A percentile compares a stretch with the other conserved stretches of the same genome.
Evolutionary conservation across 2,888 invertebrate genomes (phyloP).

Genomic region (Cordilura impudica): DNA sequence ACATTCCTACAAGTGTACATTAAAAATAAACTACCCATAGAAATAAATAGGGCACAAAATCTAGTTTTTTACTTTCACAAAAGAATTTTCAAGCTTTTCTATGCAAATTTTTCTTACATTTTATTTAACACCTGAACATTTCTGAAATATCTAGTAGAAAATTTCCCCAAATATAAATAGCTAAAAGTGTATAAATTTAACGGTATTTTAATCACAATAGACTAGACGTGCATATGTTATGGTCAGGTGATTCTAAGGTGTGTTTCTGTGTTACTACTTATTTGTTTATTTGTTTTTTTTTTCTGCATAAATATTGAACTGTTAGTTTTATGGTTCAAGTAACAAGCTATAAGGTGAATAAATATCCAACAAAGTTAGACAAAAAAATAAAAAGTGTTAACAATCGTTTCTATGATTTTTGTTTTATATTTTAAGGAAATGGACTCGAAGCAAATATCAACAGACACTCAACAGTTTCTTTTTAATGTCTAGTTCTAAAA

Average conservation of each 20-base stretch:
- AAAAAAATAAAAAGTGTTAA: not conserved
- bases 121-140: too few relatives aligned
- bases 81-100: too few relatives aligned
- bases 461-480: not conserved
- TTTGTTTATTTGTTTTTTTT: constrained; percentile 9
- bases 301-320: constrained; percentile 32
- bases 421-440: not conserved
- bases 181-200: constrained; percentile 56
- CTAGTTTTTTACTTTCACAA: too few relatives aligned
- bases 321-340: constrained; percentile 49
- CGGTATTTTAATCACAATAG: constrained; percentile 41
- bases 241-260: constrained; percentile 57
- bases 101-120: too few relatives aligned
- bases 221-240: constrained; percentile 23
- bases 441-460: not conserved
- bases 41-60: too few relatives aligned
- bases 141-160: constrained; percentile 14
- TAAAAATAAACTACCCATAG: too few relatives aligned
- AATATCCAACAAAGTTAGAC: not conserved
- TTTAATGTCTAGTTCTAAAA: not conserved
- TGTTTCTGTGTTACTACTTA: constrained; percentile 16
- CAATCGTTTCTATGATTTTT: not conserved
- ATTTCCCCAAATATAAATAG: constrained; percentile 20
- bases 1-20: too few relatives aligned
- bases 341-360: constrained; percentile 38